Conservation (phyloP, 2,888 invertebrate genomes). For the Caenorhabditis imperialis region DNA sequence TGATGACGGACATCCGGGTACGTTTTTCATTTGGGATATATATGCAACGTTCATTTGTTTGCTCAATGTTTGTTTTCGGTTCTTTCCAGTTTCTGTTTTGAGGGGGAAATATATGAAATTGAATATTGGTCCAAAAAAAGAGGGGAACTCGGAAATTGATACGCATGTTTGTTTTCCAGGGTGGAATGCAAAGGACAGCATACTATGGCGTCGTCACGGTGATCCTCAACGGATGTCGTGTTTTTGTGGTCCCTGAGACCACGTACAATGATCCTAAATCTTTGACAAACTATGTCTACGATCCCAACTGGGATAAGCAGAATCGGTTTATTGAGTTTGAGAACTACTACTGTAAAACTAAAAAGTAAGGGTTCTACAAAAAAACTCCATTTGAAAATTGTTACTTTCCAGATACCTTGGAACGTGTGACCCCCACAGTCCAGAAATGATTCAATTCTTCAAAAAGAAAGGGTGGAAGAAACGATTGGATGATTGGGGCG, state of each 20-base stretch:
- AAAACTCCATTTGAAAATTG: neutral
- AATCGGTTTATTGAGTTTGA: conserved; percentile 73
- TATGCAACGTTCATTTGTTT: neutral
- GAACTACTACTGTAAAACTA: conserved; percentile 69
- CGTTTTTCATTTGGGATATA: conserved; percentile 4
- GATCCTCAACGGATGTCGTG: conserved; percentile 86
- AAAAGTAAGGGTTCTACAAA: conserved; percentile 58
- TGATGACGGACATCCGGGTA: conserved; percentile 75
- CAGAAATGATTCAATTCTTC: conserved; percentile 73
- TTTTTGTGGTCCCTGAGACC: conserved; percentile 81
- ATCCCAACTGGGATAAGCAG: conserved; percentile 72
- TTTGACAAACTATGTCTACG: conserved; percentile 56
- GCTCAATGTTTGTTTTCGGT: too few relatives aligned
- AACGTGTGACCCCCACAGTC: conserved; percentile 72
- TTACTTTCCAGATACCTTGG: conserved; percentile 68
- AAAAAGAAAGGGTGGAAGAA: conserved; percentile 65
- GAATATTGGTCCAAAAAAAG: too few relatives aligned
- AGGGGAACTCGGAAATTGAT: too few relatives aligned
- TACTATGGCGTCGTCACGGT: conserved; percentile 95
- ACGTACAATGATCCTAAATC: conserved; percentile 37
- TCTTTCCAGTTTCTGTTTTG: too few relatives aligned
- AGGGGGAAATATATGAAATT: too few relatives aligned
- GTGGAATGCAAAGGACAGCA: conserved; percentile 95
- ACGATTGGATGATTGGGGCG: conserved; percentile 70
- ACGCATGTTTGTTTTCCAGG: conserved; percentile 81